Conservation (phyloP, 2,888 invertebrate genomes). For the Isotomurus palustris region DNA sequence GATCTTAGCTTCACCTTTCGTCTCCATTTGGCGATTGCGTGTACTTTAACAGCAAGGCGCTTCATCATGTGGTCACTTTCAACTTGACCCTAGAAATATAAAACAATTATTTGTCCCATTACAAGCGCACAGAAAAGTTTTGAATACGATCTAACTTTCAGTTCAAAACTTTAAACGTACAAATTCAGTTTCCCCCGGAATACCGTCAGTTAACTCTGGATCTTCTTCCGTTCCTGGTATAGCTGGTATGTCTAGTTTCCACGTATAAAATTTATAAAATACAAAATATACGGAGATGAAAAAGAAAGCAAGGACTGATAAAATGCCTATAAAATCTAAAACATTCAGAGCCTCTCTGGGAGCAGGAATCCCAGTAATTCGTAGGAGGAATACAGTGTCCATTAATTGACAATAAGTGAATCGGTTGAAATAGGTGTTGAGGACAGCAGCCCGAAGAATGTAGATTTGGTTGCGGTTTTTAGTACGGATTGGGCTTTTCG, state of each 20-base stretch:
- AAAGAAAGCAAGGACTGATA: conserved; percentile 18
- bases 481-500: neutral
- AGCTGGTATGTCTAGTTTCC: conserved; percentile 14
- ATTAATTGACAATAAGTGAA: conserved; percentile 39
- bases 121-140: too few relatives aligned
- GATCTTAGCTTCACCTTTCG: too few relatives aligned
- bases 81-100: too few relatives aligned
- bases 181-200: neutral
- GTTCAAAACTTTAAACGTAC: too few relatives aligned
- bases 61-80: neutral
- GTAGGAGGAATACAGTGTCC: conserved; percentile 39
- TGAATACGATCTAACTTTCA: too few relatives aligned
- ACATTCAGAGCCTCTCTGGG: conserved; percentile 31
- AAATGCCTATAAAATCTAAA: conserved; percentile 23
- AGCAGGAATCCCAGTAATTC: conserved; percentile 34
- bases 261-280: conserved; percentile 28
- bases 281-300: conserved; percentile 27
- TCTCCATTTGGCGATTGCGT: neutral
- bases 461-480: conserved; percentile 39
- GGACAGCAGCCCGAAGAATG: conserved; percentile 37
- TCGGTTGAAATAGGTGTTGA: conserved; percentile 41
- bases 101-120: too few relatives aligned
- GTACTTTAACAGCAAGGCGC: neutral
- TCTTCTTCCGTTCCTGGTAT: neutral
- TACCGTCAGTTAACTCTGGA: neutral